Percentiles rank a stretch among this genome's conserved stretches.
These are phyloP conservation scores for Myotis pilosus DNA, from an alignment of 2,797 vertebrate species.

Conservation along the genomic window DNA sequence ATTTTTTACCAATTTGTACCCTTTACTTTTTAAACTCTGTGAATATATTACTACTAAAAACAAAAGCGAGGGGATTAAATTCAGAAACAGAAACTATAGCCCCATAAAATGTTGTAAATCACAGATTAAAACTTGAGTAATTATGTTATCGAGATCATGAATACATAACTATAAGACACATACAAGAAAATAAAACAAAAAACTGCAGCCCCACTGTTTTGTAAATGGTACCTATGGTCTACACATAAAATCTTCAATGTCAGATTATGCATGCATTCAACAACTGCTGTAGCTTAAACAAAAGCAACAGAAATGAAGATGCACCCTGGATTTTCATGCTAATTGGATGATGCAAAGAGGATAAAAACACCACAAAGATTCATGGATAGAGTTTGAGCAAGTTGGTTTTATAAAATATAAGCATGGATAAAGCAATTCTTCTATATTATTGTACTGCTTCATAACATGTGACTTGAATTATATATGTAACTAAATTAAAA, in stretches of 20 bases:
- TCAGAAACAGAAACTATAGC: conserved; percentile 26
- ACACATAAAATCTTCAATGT: neutral
- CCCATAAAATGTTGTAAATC: neutral
- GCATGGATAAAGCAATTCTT: neutral
- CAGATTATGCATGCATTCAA: neutral
- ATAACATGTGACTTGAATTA: neutral
- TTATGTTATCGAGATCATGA: neutral
- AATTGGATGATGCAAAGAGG: neutral
- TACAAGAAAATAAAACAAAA: neutral
- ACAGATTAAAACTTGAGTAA: conserved; percentile 27
- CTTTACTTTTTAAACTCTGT: neutral
- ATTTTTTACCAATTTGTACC: neutral
- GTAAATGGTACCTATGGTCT: neutral
- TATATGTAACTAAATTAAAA: neutral
- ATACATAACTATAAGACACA: neutral
- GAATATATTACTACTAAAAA: neutral
- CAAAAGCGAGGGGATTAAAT: neutral
- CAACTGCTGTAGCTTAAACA: neutral
- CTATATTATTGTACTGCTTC: neutral
- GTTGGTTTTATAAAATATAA: neutral
- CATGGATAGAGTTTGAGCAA: neutral
- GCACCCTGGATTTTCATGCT: neutral
- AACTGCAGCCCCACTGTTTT: neutral
- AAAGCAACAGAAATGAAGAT: conserved; percentile 34
- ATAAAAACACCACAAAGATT: neutral